Conservation (phyloP, 2,797 vertebrate genomes). For the Onychomys torridus region DNA sequence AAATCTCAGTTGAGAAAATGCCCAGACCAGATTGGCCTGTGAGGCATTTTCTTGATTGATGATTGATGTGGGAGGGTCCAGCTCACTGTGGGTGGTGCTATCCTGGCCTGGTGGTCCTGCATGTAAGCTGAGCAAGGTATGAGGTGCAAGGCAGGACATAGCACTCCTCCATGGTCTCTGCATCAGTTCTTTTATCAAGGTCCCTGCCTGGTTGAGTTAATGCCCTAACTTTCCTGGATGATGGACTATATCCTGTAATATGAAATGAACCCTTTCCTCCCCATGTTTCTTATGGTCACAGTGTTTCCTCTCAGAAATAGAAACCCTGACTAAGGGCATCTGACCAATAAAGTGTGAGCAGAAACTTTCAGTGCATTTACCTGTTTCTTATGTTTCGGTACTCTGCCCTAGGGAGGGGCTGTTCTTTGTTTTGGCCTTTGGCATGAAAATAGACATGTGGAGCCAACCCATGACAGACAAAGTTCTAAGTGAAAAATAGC, state of each 20-base stretch:
- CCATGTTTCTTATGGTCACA: neutral
- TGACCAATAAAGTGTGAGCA: neutral
- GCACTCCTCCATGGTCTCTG: neutral
- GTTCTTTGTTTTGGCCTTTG: neutral
- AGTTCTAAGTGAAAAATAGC: constrained; percentile 45
- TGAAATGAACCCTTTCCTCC: neutral
- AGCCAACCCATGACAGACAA: neutral
- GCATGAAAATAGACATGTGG: constrained; percentile 57
- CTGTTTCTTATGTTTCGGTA: constrained; percentile 48
- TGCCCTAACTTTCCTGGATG: neutral
- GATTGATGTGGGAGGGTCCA: neutral
- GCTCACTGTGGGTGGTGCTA: neutral
- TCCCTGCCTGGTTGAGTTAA: neutral
- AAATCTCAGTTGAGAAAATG: neutral
- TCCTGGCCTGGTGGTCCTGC: neutral
- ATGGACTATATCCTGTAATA: neutral
- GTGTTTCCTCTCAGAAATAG: neutral
- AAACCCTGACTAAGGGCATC: neutral
- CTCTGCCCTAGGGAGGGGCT: neutral
- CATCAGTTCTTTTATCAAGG: neutral
- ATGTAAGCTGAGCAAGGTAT: neutral
- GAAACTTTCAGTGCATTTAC: neutral
- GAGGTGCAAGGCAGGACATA: neutral
- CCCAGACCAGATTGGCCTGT: neutral
- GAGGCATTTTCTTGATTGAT: neutral